Percentiles rank a stretch among this genome's conserved stretches.
These are phyloP conservation scores for Panagrolaimus sp. DNA, from an alignment of 1,140 invertebrate species.

Conservation along the genomic window DNA sequence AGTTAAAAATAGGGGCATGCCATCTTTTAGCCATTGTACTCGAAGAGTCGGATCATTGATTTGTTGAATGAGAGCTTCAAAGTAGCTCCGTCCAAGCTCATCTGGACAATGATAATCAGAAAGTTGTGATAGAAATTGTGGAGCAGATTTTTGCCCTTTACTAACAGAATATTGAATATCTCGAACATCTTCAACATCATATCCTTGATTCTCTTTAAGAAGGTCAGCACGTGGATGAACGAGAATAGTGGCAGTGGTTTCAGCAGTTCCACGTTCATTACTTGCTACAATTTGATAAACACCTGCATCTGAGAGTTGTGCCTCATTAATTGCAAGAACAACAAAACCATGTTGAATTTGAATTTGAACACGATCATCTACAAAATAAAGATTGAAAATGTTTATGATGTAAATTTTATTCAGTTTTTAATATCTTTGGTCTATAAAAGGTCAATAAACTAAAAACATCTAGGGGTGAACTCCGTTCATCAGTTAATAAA, in stretches of 20 bases:
- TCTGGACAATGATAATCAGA: slow-evolving; percentile 49
- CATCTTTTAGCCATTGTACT: slow-evolving; percentile 77
- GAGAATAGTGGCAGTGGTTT: slow-evolving; percentile 79
- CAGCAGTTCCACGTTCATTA: slow-evolving; percentile 87
- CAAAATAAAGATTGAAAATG: neutral
- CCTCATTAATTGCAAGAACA: slow-evolving; percentile 85
- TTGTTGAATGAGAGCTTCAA: slow-evolving; percentile 66
- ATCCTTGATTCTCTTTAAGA: slow-evolving; percentile 24
- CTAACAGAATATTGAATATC: slow-evolving; percentile 45
- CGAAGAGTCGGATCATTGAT: slow-evolving; percentile 59
- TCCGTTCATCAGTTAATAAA: too few species aligned
- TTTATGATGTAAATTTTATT: too few species aligned
- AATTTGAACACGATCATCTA: slow-evolving; percentile 30
- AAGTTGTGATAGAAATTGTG: slow-evolving; percentile 36
- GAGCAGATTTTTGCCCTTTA: slow-evolving; percentile 28
- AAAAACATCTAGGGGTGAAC: too few species aligned
- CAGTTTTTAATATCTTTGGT: too few species aligned
- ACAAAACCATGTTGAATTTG: slow-evolving; percentile 80
- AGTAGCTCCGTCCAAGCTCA: slow-evolving; percentile 61
- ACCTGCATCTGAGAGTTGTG: slow-evolving; percentile 83
- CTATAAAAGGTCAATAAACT: too few species aligned
- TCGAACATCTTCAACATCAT: slow-evolving; percentile 54
- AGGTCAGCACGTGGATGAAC: slow-evolving; percentile 10
- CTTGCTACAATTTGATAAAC: slow-evolving; percentile 84
- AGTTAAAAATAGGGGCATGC: slow-evolving; percentile 62